These are phyloP conservation scores for Pachypeltis micranthus DNA, from an alignment of 1,140 invertebrate genomes.

Conservation along the genomic window DNA sequence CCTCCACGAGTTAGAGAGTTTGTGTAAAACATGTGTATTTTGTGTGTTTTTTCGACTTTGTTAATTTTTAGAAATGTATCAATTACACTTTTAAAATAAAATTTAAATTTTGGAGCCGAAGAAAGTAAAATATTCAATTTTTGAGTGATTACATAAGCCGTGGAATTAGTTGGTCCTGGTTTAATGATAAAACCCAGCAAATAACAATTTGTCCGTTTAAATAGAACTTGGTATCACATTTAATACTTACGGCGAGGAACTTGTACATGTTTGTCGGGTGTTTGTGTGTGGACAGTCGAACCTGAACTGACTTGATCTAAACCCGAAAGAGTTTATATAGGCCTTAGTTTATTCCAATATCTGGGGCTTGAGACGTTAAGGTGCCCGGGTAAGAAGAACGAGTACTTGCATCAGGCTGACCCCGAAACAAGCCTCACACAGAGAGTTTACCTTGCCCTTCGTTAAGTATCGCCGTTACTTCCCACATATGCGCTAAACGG, in stretches of 20 bases:
- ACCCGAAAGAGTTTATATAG: background rate
- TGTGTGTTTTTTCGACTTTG: no score
- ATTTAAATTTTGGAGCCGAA: no score
- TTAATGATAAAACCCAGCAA: background rate
- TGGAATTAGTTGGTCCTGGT: background rate
- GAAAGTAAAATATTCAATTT: background rate
- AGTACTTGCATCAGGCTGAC: constrained; percentile 1
- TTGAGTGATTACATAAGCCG: background rate
- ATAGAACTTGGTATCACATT: background rate
- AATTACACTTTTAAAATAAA: no score
- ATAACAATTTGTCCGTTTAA: background rate
- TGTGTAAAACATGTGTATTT: no score
- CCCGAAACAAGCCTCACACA: no score
- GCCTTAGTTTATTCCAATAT: background rate
- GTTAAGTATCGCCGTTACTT: background rate
- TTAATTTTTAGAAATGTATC: no score
- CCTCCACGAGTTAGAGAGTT: no score
- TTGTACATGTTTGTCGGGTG: background rate
- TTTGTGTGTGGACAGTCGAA: background rate
- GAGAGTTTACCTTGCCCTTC: background rate
- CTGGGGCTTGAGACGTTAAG: background rate
- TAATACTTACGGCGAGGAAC: constrained; percentile 1
- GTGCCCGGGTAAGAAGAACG: background rate
- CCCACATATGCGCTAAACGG: background rate
- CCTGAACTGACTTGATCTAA: background rate